Percentiles rank a stretch among this genome's conserved stretches.
Conservation (phyloP, 2,113 vertebrate species). For the Thinocorus orbignyianus region DNA sequence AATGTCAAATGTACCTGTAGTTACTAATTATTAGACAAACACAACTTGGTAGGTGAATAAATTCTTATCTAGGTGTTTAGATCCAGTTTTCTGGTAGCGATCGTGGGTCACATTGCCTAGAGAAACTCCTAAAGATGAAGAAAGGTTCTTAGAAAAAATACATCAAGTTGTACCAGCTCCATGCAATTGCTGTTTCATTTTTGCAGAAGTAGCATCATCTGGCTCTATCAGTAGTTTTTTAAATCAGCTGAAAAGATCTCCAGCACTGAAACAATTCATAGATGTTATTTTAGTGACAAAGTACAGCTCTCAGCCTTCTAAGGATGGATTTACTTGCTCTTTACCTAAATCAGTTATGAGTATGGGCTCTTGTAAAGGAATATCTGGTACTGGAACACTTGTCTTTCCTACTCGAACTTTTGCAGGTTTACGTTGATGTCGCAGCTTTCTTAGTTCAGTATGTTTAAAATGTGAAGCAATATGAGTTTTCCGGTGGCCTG, state of each 20-base stretch:
- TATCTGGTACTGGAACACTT: conserved; percentile 86
- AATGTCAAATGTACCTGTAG: neutral
- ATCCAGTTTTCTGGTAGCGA: neutral
- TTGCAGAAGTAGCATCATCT: neutral
- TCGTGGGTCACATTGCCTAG: neutral
- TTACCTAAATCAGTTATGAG: conserved; percentile 97
- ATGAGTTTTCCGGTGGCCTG: conserved; percentile 96
- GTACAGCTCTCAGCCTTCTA: neutral
- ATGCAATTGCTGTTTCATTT: neutral
- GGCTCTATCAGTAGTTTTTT: neutral
- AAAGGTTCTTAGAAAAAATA: neutral
- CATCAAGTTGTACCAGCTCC: neutral
- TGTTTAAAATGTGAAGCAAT: conserved; percentile 97
- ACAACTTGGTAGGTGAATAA: neutral
- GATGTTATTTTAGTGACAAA: neutral
- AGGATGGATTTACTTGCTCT: neutral
- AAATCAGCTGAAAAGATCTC: neutral
- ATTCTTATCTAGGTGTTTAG: neutral
- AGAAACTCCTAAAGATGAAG: neutral
- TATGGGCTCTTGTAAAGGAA: conserved; percentile 97
- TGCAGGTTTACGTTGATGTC: conserved; percentile 88
- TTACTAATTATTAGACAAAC: neutral
- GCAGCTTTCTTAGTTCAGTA: conserved; percentile 87
- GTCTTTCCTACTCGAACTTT: conserved; percentile 87
- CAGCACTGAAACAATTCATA: neutral